Base-by-base conservation (phyloP, 2,888 invertebrate genomes). In the Arrhopalites spinosus region DNA sequence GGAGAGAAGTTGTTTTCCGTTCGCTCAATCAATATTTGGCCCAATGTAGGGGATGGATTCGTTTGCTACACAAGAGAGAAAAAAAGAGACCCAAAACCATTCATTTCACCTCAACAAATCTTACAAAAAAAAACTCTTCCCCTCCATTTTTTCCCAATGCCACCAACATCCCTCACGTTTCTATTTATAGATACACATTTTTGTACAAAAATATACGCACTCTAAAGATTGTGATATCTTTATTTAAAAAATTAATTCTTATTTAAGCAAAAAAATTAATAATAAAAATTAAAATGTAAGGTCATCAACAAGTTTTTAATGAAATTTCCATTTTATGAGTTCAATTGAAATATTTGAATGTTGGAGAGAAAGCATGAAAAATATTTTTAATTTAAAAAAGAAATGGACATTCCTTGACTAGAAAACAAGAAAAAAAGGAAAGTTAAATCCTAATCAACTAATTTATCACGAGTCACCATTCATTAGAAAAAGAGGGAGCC, bases 1-100 rank as follows among this genome's bases (percentile, higher is more conserved):
- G 79, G 79, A 25, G 68, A 67, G 47, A 80, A 83, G 45, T 79
- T 79, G 43, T 78, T 79, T 59, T 80, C 80, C 7, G 76, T 76
- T 61, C 56, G 76, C 53, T 81, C 82, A 71, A 81, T 78, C 77
- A 81, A 74, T 29, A 83, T 72, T 74, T 81, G 81, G 61, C 82
- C 82, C 70, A 83, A 74, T 63, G 63, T 66, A 5, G 81, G 81
- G 50, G 78, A 79, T 61, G 74, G 73, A 36, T 74, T 79, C 43
- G 63, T 66, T 68, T 75, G 71, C 47, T 20, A 70, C 29, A 70
- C 66, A 73, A 68, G n/a, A n/a, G n/a, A 50, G 59, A 45, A 59
- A 61, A 68, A 68, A 71, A 63, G 73, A 69, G 67, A 73, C 61
- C 36, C 36, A 36, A 36, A 36, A 36, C 36, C 36, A 36, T 36